Evolutionary conservation across 2,888 invertebrate species (phyloP).

Genomic region (Adela reaumurella): DNA sequence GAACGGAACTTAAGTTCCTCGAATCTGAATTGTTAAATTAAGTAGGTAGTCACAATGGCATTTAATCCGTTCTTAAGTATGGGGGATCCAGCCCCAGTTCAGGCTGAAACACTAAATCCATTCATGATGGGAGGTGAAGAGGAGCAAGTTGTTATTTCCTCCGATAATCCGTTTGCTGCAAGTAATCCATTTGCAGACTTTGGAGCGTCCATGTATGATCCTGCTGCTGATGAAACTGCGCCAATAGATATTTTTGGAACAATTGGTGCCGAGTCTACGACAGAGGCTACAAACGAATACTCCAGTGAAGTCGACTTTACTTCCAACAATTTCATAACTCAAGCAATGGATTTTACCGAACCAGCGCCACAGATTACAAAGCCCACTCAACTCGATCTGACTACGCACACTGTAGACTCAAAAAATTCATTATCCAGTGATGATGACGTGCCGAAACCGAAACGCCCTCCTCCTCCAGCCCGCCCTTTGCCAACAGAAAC

Average conservation of each 20-base stretch:
- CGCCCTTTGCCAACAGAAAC: conserved; percentile 74
- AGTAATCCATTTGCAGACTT: conserved; percentile 69
- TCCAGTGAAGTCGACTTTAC: conserved; percentile 11
- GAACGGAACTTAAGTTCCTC: conserved; percentile 71
- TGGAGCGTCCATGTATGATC: conserved; percentile 34
- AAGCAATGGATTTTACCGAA: conserved; percentile 14
- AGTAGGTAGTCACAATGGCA: conserved; percentile 52
- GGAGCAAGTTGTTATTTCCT: conserved; percentile 17
- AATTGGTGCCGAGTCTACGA: neutral
- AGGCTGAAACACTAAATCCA: conserved; percentile 60
- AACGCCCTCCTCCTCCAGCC: conserved; percentile 39
- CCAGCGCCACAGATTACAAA: conserved; percentile 19
- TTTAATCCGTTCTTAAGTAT: conserved; percentile 76
- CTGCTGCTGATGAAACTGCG: conserved; percentile 34
- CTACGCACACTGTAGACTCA: conserved; percentile 20
- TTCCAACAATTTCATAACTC: conserved; percentile 15
- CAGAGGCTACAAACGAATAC: neutral
- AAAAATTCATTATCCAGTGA: conserved; percentile 17
- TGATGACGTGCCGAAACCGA: conserved; percentile 20
- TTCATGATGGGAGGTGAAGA: conserved; percentile 58
- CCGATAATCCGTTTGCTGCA: conserved; percentile 70
- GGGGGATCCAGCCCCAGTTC: conserved; percentile 58
- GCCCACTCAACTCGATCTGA: conserved; percentile 34
- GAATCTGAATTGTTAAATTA: conserved; percentile 66
- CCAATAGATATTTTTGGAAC: conserved; percentile 41